Conservation (phyloP, 2,888 invertebrate species). For the Aleiodes testaceus region DNA sequence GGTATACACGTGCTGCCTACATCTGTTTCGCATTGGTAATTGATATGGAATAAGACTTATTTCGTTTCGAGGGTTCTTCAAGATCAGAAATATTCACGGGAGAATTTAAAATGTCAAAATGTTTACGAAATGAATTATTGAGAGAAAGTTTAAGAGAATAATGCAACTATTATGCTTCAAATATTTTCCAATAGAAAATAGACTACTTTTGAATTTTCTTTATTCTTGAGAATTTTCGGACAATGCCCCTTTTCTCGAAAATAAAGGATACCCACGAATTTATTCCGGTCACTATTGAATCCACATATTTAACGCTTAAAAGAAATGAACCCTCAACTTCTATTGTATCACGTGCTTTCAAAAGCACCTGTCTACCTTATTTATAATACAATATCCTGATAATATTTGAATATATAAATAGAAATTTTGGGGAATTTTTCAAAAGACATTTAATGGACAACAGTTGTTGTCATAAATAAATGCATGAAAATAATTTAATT, state of each 20-base stretch:
- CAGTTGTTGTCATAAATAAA: conserved; percentile 2
- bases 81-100: no score
- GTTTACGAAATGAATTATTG: no score
- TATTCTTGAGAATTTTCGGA: background rate
- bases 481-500: background rate
- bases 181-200: no score
- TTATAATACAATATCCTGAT: no score
- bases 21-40: conserved; percentile 20
- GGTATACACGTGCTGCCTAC: conserved; percentile 22
- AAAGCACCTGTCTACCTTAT: conserved; percentile 8
- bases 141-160: no score
- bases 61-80: no score
- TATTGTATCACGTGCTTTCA: conserved; percentile 11
- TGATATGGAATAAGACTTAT: background rate
- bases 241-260: background rate
- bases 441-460: background rate
- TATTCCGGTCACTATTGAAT: conserved; percentile 24
- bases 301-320: conserved; percentile 21
- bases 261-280: conserved; percentile 2
- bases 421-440: background rate
- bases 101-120: no score
- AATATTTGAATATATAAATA: conserved; percentile 8
- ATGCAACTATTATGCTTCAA: no score
- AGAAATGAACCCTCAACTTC: conserved; percentile 6
- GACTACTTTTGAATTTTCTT: background rate